Base-by-base conservation (phyloP, 2,797 vertebrate species). In the Galago senegalensis region DNA sequence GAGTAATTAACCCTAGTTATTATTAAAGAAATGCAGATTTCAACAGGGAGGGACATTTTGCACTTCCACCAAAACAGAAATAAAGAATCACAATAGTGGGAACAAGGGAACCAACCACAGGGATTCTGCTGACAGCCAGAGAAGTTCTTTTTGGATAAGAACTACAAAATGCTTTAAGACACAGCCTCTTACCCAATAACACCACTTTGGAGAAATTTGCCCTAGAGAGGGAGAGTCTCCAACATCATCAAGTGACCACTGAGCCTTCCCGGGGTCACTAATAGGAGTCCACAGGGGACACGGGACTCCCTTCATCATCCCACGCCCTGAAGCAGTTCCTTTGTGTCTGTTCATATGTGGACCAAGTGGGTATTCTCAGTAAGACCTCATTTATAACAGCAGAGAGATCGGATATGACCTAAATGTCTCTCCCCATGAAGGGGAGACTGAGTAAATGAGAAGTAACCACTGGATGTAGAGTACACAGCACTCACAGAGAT, bases 401-500 rank as follows among this genome's bases (percentile, higher is more conserved):
- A 11, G 9, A 70, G 63, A 37, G 34, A 29, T 0, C 29, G 56
- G 58, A 9, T 5, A 7, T 20, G 34, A 12, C 70, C 21, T 11
- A 14, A 31, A 13, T 7, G 27, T 53, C 31, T 20, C 10, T 65
- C 73, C 37, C 88, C 0, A 0, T 1, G 3, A 20, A 56, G 37
- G 61, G 29, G 46, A n/a, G 72, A 2, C 7, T 13, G 40, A 49
- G 80, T 31, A 12, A 58, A 18, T 46, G 67, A 82, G 63, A 37
- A 13, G 0, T 3, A 2, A 14, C 60, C 18, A 4, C 16, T 20
- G 21, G 70, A 5, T 27, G 58, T 14, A 46, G 17, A 21, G 60
- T 0, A 2, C 8, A 12, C 14, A 0, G 27, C 17, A 0, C 34
- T 25, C 17, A 6, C 20, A 17, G 67, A 63, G 73, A 20, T 2